Base-by-base conservation (phyloP, 1,140 invertebrate genomes). In the Zaprionus camerounensis region DNA sequence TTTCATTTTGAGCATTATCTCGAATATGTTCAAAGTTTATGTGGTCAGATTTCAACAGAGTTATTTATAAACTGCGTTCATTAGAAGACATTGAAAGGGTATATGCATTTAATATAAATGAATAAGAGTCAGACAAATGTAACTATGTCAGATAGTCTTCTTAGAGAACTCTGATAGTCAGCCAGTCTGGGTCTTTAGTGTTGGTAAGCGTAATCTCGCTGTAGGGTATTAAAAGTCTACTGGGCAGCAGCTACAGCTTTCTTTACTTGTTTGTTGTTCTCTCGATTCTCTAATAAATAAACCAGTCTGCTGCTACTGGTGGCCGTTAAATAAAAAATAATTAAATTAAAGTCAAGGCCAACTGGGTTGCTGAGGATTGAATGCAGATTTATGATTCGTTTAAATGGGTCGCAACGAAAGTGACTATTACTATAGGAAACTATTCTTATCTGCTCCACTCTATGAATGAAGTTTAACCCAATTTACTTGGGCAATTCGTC, bases 311-410 rank as follows among this genome's bases (percentile, higher is more conserved):
- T 26, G 7, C 46, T 66, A 66, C 59, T 62, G 67, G n/a, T 61
- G 56, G 63, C 38, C 51, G 73, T 57, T 80, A 77, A 70, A 73
- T 80, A 69, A 78, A 77, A 71, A 81, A 64, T 78, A 75, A 72
- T 65, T 63, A 78, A 88, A 90, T 81, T 90, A 87, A 88, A 87
- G 84, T 88, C 84, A 88, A 88, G 84, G 84, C 72, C 78, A 90
- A 69, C 34, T 49, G 46, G 62, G 63, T 34, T 62, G 64, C 69
- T 49, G 66, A 36, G 28, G 66, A 73, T 75, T 46, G 41, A 46
- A 20, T 46, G 41, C 41, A 80, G 73, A 83, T 80, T 87, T 88
- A 78, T 86, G 58, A 46, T 70, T 51, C 51, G 44, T 74, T 75
- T 81, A 65, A 64, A 77, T 77, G 58, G 72, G 72, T 72, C 63